A percentile compares a stretch with the other conserved stretches of the same genome.
Evolutionary conservation across 2,797 vertebrate genomes (phyloP).

Genomic region (Falco concolor): DNA sequence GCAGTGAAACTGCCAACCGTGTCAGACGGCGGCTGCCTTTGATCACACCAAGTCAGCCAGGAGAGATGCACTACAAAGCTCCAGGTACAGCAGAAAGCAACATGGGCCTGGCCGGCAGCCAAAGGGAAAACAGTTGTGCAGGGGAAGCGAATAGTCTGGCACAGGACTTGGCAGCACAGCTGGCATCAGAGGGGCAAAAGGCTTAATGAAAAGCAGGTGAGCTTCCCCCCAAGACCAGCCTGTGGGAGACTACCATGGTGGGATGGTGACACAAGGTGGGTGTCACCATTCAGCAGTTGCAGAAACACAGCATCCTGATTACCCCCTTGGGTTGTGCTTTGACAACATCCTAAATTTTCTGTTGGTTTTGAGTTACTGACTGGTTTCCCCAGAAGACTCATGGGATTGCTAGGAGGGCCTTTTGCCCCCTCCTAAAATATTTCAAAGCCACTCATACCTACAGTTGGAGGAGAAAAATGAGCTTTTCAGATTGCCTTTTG

Average conservation of each 20-base stretch:
- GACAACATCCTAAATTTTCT: background rate
- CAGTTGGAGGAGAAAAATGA: background rate
- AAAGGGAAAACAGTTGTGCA: background rate
- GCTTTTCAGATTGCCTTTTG: background rate
- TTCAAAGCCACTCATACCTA: background rate
- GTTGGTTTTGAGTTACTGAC: background rate
- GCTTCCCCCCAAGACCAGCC: background rate
- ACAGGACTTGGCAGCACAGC: background rate
- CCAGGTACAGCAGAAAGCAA: background rate
- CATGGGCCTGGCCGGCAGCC: background rate
- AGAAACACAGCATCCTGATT: background rate
- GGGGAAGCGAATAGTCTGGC: background rate
- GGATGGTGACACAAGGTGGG: background rate
- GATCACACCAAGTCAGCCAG: constrained; percentile 14
- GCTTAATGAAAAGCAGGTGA: background rate
- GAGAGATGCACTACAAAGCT: constrained; percentile 31
- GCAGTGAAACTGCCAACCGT: background rate
- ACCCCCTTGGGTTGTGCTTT: background rate
- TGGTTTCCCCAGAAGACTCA: background rate
- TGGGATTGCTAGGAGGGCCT: background rate
- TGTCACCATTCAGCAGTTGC: background rate
- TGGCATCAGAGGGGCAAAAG: background rate
- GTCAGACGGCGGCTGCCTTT: constrained; percentile 9
- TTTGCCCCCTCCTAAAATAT: background rate
- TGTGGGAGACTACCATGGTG: accelerated